Base-by-base conservation (phyloP, 2,888 invertebrate genomes). In the Dorcus parallelipipedus region DNA sequence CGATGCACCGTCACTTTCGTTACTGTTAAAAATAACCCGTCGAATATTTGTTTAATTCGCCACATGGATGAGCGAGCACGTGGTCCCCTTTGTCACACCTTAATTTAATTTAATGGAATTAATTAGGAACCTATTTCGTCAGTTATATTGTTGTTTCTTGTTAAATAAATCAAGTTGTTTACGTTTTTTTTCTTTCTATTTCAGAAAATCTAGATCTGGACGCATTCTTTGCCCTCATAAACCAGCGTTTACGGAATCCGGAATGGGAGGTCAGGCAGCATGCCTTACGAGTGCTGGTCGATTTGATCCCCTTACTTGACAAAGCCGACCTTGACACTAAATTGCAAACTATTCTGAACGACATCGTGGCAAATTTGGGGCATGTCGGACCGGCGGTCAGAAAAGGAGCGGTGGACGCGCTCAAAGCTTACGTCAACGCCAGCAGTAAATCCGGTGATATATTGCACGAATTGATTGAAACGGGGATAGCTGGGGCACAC, bases 201-300 rank as follows among this genome's bases (percentile, higher is more conserved):
- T 41, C 64, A 73, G 72, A 72, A 52, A 70, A 69, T 23, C 59
- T 70, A 14, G 68, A 71, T 52, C 84, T 86, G 2, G 79, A 81
- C 59, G 81, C 84, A 55, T 85, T 90, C 69, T 90, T 89, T 73
- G 78, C 83, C 54, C 90, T 90, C 68, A 86, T 91, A 70, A 81
- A 86, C 47, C 87, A 89, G 65, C 84, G 91, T 51, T 80, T 92
- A 48, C 82, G 85, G 41, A 90, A 90, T 74, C 89, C 91, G 1
- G 92, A 93, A 75, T 89, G 90, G 86, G 91, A 91, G 77, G 91
- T 93, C 39, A 84, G 92, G 8, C 88, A 91, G 64, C 91, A 93
- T 75, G 91, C 92, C 26, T 79, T 93, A 5, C 79, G 91, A 52
- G 91, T 93, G 7, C 82, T 93, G 40, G 86, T 87, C 33, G 92